Base-by-base conservation (phyloP, 2,113 vertebrate species). In the Oncorhynchus nerka region DNA sequence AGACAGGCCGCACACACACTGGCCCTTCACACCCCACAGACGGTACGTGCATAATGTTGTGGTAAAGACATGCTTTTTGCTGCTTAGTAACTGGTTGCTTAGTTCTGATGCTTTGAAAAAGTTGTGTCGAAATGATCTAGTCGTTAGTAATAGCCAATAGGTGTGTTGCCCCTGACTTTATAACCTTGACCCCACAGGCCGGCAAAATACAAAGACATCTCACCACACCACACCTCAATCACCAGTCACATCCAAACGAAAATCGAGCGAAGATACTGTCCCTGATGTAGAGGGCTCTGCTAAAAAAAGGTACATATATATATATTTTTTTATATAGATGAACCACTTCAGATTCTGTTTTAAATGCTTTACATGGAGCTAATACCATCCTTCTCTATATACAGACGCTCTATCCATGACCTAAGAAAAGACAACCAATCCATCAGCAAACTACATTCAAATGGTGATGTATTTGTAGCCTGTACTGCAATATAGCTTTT, bases 371-470 rank as follows among this genome's bases (percentile, higher is more conserved):
- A 12, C 39, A 32, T 20, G 28, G 16, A 28, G 12, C 24, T 4
- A 66, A 66, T 66, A 2, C 22, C 12, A 71, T 12, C 51, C 4
- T 12, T 1, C 55, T 57, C 5, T 59, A 20, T 74, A 39, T 78
- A 61, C 75, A 88, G 86, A 70, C 80, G 80, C 15, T 86, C 86
- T 48, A 48, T 88, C 67, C 86, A 86, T 65, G 86, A 88, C 79
- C 82, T 88, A 28, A 74, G 86, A 71, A 77, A 76, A 4, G 84
- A 85, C 59, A 68, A 3, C 9, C 55, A 26, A 1, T 55, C 78
- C 15, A 11, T 70, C 28, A 26, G 64, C 57, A 77, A 61, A 45
- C 39, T 45, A 13, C 59, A 62, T n/a, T 62, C 20, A 16, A 55
- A 55, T 62, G 59, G 59, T 62, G n/a, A 62, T 24, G 59, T 24